Evolutionary conservation across 37 sponge, comb jelly and placozoan genomes (phyloP).

Genomic region (Lycopodina hypogea): DNA sequence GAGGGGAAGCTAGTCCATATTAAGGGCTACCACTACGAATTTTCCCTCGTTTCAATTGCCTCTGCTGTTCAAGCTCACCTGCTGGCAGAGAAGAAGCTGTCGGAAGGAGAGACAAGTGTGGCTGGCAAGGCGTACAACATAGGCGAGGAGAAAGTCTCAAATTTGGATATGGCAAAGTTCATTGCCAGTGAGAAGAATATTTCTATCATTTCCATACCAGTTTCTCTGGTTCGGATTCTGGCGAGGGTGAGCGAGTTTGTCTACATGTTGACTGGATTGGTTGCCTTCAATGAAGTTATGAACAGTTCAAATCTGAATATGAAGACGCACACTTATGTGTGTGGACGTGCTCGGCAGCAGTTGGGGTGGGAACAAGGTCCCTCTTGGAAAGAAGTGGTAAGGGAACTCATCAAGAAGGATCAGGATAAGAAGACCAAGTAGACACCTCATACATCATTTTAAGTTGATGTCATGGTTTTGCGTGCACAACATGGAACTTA

Average conservation of each 20-base stretch:
- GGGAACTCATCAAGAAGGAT: constrained; percentile 12
- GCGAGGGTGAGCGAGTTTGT: constrained; percentile 19
- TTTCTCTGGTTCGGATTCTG: constrained; percentile 13
- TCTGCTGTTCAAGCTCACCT: constrained; percentile 41
- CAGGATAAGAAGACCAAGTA: constrained; percentile 9
- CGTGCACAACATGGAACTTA: no score
- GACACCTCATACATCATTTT: no score
- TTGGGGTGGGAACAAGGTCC: constrained; percentile 41
- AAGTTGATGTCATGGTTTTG: no score
- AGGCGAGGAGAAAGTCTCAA: neutral
- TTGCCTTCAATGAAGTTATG: neutral
- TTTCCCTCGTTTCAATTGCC: neutral
- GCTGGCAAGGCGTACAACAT: constrained; percentile 55
- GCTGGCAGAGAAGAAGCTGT: constrained; percentile 49
- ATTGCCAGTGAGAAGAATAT: neutral
- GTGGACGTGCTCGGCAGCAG: constrained; percentile 23
- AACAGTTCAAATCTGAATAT: neutral
- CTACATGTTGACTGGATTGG: constrained; percentile 24
- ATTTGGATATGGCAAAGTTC: constrained; percentile 3
- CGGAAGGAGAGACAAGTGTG: neutral
- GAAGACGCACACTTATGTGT: constrained; percentile 11
- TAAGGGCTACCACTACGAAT: neutral
- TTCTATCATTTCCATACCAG: neutral
- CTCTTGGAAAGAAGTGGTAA: constrained; percentile 27
- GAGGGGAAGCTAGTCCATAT: neutral